Percentiles rank a stretch among this genome's conserved stretches.
These are phyloP conservation scores for Eupithecia subumbrata DNA, from an alignment of 2,888 invertebrate species.

Conservation along the genomic window DNA sequence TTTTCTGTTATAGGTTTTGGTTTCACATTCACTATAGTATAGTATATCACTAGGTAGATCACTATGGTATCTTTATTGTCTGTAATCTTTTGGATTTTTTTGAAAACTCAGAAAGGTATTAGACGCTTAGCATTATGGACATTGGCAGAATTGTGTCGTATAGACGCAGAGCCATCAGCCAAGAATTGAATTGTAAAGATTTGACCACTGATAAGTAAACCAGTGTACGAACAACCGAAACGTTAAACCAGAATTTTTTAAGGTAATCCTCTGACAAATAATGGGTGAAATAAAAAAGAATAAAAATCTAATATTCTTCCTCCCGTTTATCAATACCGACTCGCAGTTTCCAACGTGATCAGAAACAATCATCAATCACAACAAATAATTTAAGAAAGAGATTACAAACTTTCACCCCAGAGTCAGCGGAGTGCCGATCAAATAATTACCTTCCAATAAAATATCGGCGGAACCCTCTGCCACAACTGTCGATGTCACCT, in stretches of 20 bases:
- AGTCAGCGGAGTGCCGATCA: conserved; percentile 68
- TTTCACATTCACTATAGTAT: no score
- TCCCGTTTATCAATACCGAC: not conserved
- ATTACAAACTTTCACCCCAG: conserved; percentile 44
- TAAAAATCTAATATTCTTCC: not conserved
- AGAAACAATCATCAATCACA: conserved; percentile 38
- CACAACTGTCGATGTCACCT: conserved; percentile 85
- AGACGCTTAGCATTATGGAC: no score
- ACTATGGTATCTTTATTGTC: no score
- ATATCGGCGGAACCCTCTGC: conserved; percentile 76
- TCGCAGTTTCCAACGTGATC: conserved; percentile 6
- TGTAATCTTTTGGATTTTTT: no score
- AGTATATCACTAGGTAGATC: no score
- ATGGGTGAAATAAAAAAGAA: not conserved
- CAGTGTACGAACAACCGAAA: not conserved
- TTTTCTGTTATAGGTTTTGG: no score
- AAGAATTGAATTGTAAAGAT: no score
- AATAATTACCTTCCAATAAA: conserved; percentile 82
- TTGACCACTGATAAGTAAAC: no score
- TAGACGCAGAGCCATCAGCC: no score
- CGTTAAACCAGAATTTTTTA: not conserved
- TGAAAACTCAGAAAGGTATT: no score
- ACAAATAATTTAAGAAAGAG: conserved; percentile 39
- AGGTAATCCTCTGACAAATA: not conserved
- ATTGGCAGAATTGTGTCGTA: no score